Evolutionary conservation across 2,113 vertebrate genomes (phyloP).

Genomic region (Pan paniscus): DNA sequence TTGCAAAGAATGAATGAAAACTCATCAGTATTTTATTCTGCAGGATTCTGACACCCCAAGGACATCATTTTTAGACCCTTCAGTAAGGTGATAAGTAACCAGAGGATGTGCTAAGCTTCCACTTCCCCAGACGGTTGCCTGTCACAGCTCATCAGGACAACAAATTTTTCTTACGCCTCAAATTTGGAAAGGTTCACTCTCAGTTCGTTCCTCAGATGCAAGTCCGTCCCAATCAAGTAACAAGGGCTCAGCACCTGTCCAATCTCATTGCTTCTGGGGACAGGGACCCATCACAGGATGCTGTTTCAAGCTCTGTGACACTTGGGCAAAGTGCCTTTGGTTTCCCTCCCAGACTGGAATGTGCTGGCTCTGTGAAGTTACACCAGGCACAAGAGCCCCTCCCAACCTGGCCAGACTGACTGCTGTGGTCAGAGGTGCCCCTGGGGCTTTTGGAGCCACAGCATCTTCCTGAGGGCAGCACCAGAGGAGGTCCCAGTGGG

Average conservation of each 20-base stretch:
- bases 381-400: not conserved
- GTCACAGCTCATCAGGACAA: not conserved
- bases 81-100: not conserved
- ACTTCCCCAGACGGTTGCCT: conserved; percentile 24
- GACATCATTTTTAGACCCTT: conserved; percentile 39
- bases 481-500: not conserved
- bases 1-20: not conserved
- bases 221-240: not conserved
- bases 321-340: not conserved
- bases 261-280: not conserved
- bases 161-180: not conserved
- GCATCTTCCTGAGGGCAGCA: not conserved
- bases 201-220: not conserved
- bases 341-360: not conserved
- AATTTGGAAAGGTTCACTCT: not conserved
- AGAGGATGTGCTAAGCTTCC: conserved; percentile 32
- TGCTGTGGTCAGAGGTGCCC: not conserved
- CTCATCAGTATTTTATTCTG: not conserved
- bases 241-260: not conserved
- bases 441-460: not conserved
- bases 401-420: not conserved
- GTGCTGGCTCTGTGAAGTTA: conserved; percentile 38
- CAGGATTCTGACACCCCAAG: not conserved
- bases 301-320: not conserved
- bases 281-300: not conserved